Base-by-base conservation (phyloP, 2,797 vertebrate genomes). In the Spinus olivaceus region DNA sequence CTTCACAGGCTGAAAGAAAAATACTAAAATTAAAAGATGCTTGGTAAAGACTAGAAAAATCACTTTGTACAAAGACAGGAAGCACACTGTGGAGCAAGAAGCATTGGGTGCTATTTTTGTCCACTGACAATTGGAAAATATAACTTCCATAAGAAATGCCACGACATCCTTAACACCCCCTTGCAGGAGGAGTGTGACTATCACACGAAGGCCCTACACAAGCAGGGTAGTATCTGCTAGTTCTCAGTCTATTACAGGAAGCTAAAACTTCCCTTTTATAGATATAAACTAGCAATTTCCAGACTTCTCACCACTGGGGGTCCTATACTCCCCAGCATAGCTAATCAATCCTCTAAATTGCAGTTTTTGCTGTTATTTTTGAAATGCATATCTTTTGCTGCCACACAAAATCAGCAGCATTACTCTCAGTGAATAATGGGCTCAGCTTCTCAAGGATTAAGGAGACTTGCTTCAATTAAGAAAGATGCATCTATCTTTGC, bases 401-500 rank as follows among this genome's bases (percentile, higher is more conserved):
- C 80, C 73, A 46, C 6, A 19, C 63, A 81, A 64, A 59, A 73
- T 63, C 59, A 79, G 30, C 17, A 35, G 41, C 49, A 91, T 73
- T 70, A 66, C 42, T 86, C 81, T 49, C 13, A 10, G 64, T 91
- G 85, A 94, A 51, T 70, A 89, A 93, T 14, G 63, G 64, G 41
- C 81, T 88, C 89, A 70, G 73, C 41, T 70, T 50, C 65, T 51
- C 41, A 32, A 76, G 83, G 92, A 87, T 87, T 82, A 86, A 86
- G 67, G 79, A 83, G 72, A 59, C 57, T 81, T 74, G 65, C 59
- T 94, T 94, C 87, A 81, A 90, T 86, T 96, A 94, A 95, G 94
- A 89, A 86, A 87, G 85, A 87, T 30, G 70, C 87, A 96, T 93
- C 82, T 83, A 33, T 96, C 91, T 94, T 84, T 94, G 92, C 91